Base-by-base conservation (phyloP, 2,797 vertebrate genomes). In the Zalophus californianus region DNA sequence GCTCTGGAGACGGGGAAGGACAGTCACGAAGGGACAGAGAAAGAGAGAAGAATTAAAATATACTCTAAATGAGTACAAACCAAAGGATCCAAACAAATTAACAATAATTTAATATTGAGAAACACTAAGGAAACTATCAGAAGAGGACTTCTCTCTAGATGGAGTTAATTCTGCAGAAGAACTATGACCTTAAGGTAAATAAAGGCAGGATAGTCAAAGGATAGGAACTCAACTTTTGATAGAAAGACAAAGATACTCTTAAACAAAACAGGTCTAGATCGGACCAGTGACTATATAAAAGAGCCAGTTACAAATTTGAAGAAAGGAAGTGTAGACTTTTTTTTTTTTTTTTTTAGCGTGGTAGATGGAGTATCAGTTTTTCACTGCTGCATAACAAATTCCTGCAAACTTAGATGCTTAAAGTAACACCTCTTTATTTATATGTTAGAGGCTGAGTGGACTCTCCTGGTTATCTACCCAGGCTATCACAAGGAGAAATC, bases 391-490 rank as follows among this genome's bases (percentile, higher is more conserved):
- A 0, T 62, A 32, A 66, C 29, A 75, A 25, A 32, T 44, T 9
- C 20, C 6, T 66, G 56, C 32, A 23, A 41, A 38, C 2, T 15
- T 16, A 10, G 1, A 0, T 54, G 41, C 41, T 48, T 85, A 14
- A 13, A 50, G 38, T 2, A 0, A 5, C 8, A 18, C 6, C 23
- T 48, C 32, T 7, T 23, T 14, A 8, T 7, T 4, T 14, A 18
- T 2, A 23, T 2, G 16, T 1, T 20, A 1, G 2, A 62, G n/a
- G 14, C 7, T 7, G 0, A 15, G n/a, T 3, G 23, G 75, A 3
- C 4, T 58, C 64, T 25, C 13, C 60, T 7, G 10, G 23, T 54
- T 16, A 15, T 35, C 64, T 23, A 9, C 25, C 16, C 5, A 0
- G 13, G 66, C 2, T 38, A 0, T 2, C 3, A 12, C 12, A 32